phyloP scores from a whole-genome alignment of 2,888 invertebrate genomes.

The Entomobrya multifasciata region DNA sequence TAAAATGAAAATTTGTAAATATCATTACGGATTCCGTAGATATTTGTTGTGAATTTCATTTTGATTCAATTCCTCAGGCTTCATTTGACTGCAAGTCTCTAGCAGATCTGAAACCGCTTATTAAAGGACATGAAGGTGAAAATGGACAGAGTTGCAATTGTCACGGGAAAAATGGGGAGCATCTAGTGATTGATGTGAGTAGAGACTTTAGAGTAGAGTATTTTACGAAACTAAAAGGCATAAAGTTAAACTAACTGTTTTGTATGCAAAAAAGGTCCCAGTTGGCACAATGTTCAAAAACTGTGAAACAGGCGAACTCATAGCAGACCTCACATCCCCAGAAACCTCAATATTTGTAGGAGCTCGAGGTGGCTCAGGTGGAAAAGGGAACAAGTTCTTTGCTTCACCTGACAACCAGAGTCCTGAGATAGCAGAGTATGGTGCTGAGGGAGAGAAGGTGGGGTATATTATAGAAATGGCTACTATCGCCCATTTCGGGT shows the following conservation, averaged over 20 bases:
- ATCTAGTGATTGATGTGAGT: conserved; percentile 84
- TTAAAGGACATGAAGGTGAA: conserved; percentile 87
- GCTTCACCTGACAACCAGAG: conserved; percentile 88
- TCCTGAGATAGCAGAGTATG: conserved; percentile 92
- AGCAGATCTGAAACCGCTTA: conserved; percentile 84
- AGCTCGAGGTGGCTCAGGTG: conserved; percentile 97
- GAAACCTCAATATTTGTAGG: conserved; percentile 90
- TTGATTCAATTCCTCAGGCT: conserved; percentile 82
- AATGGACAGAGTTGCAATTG: conserved; percentile 89
- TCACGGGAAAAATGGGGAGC: conserved; percentile 90
- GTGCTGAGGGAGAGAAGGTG: conserved; percentile 90
- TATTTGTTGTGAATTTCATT: conserved; percentile 25
- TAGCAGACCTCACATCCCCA: conserved; percentile 85
- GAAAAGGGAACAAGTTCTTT: conserved; percentile 97
- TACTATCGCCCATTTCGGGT: conserved; percentile 96
- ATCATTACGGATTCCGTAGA: too few relatives aligned
- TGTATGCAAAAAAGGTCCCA: conserved; percentile 83
- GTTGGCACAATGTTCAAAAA: conserved; percentile 82
- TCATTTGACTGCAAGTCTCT: conserved; percentile 87
- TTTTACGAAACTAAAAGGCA: too few relatives aligned
- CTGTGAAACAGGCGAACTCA: conserved; percentile 82
- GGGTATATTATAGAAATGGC: conserved; percentile 90
- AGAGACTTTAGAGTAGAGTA: background rate
- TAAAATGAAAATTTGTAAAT: too few relatives aligned
- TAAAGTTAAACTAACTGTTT: too few relatives aligned